These are phyloP conservation scores for Pachyuromys duprasi DNA, from an alignment of 2,797 vertebrate species.

Conservation along the genomic window DNA sequence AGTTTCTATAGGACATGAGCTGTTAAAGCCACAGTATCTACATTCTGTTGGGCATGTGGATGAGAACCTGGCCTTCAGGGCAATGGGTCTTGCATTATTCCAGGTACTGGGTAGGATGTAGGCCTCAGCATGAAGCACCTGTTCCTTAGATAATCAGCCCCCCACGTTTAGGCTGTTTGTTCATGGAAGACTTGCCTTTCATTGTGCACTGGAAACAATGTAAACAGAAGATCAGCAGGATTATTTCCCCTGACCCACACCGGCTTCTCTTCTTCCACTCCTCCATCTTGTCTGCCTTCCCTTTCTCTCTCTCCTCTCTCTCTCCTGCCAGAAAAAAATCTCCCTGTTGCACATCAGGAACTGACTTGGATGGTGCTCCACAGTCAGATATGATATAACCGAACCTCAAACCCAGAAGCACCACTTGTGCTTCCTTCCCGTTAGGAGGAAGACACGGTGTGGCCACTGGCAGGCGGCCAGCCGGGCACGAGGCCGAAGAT, in stretches of 20 bases:
- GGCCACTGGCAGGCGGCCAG: background rate
- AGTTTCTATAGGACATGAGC: background rate
- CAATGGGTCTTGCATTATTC: fast-evolving
- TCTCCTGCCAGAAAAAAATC: background rate
- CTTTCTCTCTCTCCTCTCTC: background rate
- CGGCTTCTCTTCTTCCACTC: background rate
- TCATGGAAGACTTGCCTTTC: background rate
- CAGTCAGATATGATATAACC: background rate
- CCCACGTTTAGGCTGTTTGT: background rate
- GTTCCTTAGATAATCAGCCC: background rate
- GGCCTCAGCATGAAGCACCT: background rate
- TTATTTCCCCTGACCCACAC: conserved; percentile 1
- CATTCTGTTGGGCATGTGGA: background rate
- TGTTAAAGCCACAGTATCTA: background rate
- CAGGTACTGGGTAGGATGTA: background rate
- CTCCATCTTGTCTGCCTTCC: background rate
- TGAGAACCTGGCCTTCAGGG: background rate
- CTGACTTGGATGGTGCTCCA: background rate
- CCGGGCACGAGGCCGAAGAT: background rate
- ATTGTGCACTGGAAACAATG: background rate
- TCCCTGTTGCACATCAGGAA: background rate
- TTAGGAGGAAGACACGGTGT: background rate
- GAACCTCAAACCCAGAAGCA: background rate
- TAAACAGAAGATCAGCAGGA: background rate
- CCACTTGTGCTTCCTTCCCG: background rate